Conservation (phyloP, 2,888 invertebrate species). For the Oxytorus armatus region DNA sequence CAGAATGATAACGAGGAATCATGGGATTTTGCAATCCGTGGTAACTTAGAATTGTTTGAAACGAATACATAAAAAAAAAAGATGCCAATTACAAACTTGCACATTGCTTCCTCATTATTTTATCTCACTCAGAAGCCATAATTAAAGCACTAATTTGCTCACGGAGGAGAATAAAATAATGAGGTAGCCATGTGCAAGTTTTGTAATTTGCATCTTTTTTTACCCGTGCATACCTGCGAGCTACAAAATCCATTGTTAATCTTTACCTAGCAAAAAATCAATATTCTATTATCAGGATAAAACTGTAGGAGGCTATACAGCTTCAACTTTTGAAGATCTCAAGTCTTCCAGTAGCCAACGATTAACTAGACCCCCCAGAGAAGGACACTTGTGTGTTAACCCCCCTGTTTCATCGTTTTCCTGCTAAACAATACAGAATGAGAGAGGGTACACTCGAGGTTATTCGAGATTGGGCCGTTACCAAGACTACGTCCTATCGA, state of each 20-base stretch:
- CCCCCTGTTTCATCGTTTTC: slow-evolving; percentile 38
- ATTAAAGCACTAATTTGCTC: too few species aligned
- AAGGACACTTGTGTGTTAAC: slow-evolving; percentile 73
- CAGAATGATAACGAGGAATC: too few species aligned
- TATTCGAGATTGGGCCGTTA: slow-evolving; percentile 69
- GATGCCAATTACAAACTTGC: too few species aligned
- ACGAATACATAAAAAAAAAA: too few species aligned
- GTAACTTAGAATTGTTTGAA: too few species aligned
- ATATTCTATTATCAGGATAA: slow-evolving; percentile 51
- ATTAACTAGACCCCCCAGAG: slow-evolving; percentile 74
- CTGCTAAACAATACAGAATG: slow-evolving; percentile 14
- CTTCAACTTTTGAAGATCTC: slow-evolving; percentile 16
- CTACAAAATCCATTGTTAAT: slow-evolving; percentile 43
- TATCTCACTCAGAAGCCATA: too few species aligned
- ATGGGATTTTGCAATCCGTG: too few species aligned
- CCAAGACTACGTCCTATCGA: slow-evolving; percentile 75
- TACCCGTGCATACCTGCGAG: too few species aligned
- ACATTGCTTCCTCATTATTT: too few species aligned
- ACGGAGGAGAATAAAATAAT: too few species aligned
- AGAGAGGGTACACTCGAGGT: slow-evolving; percentile 42
- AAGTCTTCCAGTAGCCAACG: slow-evolving; percentile 72
- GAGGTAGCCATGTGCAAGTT: too few species aligned
- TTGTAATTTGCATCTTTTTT: too few species aligned
- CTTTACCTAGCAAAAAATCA: slow-evolving; percentile 11
- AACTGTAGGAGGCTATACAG: slow-evolving; percentile 1